These are phyloP conservation scores for Aromia moschata DNA, from an alignment of 2,888 invertebrate species.

Conservation along the genomic window DNA sequence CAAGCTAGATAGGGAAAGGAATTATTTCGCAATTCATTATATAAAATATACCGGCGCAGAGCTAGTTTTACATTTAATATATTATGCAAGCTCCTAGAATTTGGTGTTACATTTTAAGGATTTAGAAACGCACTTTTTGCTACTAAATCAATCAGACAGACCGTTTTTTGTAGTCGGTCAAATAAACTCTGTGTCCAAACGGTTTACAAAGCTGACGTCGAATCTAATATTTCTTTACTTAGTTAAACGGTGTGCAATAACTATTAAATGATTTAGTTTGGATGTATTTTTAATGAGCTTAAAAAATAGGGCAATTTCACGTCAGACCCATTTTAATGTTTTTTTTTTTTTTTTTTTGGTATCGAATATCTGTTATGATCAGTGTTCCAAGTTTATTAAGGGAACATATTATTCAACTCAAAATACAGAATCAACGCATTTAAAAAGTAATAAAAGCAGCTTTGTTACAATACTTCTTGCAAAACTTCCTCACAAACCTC, in stretches of 20 bases:
- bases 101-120: constrained; percentile 15
- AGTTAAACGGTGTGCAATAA: not conserved
- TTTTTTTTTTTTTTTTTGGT: too few species aligned
- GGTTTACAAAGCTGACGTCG: not conserved
- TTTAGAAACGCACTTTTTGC: constrained; percentile 18
- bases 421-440: too few species aligned
- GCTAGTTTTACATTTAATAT: constrained; percentile 12
- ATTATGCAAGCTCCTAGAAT: constrained; percentile 17
- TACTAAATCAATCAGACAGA: constrained; percentile 10
- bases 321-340: too few species aligned
- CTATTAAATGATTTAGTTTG: not conserved
- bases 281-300: not conserved
- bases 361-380: too few species aligned
- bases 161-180: not conserved
- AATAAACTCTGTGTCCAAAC: constrained; percentile 7
- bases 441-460: too few species aligned
- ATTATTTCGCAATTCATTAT: constrained; percentile 16
- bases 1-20: constrained; percentile 19
- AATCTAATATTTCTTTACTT: not conserved
- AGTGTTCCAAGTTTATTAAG: too few species aligned
- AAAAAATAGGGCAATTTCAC: not conserved
- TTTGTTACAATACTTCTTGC: too few species aligned
- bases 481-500: too few species aligned
- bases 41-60: constrained; percentile 11
- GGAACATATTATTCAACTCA: too few species aligned